Evolutionary conservation across 2,797 vertebrate genomes (phyloP).

Genomic region (Telmatherina bonti): DNA sequence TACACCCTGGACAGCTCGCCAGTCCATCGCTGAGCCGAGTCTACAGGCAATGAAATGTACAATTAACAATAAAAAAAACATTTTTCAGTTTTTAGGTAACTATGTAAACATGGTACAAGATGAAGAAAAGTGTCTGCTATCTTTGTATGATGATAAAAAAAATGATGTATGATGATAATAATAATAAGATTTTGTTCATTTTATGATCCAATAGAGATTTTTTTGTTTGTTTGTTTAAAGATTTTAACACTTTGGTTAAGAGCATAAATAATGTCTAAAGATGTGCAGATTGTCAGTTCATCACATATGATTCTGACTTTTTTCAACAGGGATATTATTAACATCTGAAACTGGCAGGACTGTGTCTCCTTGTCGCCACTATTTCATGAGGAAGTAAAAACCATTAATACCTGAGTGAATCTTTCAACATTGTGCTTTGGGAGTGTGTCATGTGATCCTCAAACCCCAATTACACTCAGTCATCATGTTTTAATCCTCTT

Average conservation of each 20-base stretch:
- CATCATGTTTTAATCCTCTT: conserved; percentile 18
- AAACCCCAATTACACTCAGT: background rate
- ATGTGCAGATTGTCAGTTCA: conserved; percentile 36
- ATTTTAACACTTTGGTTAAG: background rate
- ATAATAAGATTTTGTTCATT: too few species aligned
- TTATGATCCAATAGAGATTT: too few species aligned
- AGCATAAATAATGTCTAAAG: background rate
- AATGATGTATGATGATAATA: too few species aligned
- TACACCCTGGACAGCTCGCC: too few species aligned
- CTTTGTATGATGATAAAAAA: too few species aligned
- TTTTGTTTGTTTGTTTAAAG: background rate
- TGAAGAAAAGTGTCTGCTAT: background rate
- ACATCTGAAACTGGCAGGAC: conserved; percentile 25
- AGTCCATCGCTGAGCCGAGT: too few species aligned
- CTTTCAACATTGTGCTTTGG: conserved; percentile 46
- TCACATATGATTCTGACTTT: conserved; percentile 29
- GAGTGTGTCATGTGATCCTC: conserved; percentile 27
- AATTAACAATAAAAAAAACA: too few species aligned
- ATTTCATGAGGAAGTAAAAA: conserved; percentile 47
- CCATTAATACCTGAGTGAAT: conserved; percentile 30
- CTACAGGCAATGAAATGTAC: too few species aligned
- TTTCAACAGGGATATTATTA: conserved; percentile 35
- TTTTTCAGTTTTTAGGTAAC: too few species aligned
- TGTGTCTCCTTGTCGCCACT: conserved; percentile 21
- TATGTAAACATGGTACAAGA: background rate